phyloP scores from a whole-genome alignment of 2,888 invertebrate species.

The Chloroclysta siterata region DNA sequence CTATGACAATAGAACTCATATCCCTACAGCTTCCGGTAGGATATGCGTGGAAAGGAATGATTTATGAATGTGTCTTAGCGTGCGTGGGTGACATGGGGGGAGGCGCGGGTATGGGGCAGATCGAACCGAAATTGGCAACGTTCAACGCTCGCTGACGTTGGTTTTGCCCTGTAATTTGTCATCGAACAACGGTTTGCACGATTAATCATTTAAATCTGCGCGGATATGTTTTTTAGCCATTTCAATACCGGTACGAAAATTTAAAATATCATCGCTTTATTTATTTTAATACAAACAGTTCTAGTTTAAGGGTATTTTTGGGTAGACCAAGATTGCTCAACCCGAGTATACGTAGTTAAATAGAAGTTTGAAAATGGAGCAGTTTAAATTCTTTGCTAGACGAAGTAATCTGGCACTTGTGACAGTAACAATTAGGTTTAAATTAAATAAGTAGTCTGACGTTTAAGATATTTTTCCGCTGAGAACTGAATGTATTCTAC shows the following conservation, averaged over 20 bases:
- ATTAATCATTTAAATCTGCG: conserved; percentile 44
- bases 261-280: neutral
- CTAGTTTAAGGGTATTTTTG: conserved; percentile 27
- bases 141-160: conserved; percentile 61
- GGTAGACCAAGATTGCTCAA: conserved; percentile 49
- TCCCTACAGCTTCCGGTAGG: conserved; percentile 51
- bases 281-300: neutral
- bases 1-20: conserved; percentile 57
- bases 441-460: conserved; percentile 44
- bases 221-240: conserved; percentile 20
- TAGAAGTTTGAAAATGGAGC: conserved; percentile 61
- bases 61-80: conserved; percentile 72
- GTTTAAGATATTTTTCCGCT: conserved; percentile 27
- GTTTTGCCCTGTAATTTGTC: conserved; percentile 65
- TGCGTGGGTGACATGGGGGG: conserved; percentile 57
- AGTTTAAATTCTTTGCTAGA: conserved; percentile 46
- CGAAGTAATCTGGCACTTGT: conserved; percentile 50
- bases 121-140: conserved; percentile 79
- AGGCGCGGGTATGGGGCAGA: conserved; percentile 64
- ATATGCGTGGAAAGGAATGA: conserved; percentile 69
- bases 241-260: conserved; percentile 6
- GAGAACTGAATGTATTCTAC: conserved; percentile 39
- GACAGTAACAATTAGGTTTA: conserved; percentile 45
- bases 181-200: conserved; percentile 48
- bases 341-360: conserved; percentile 44